A percentile compares a stretch with the other conserved stretches of the same genome.
Conservation (phyloP, 2,888 invertebrate species). For the Drosophila acutilabella region DNA sequence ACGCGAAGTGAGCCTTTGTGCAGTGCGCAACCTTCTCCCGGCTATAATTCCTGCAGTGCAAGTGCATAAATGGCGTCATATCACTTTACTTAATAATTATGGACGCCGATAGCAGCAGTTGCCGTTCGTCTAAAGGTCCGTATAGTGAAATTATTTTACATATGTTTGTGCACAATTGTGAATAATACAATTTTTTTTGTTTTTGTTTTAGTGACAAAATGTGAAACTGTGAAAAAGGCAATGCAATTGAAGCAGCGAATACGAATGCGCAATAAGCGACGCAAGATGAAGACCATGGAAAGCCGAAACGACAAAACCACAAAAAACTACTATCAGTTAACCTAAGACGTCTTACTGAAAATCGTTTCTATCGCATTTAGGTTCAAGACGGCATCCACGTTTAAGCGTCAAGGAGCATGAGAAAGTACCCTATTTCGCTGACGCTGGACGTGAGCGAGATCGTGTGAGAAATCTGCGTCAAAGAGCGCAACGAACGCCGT, state of each 20-base stretch:
- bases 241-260: constrained; percentile 1
- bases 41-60: constrained; percentile 7
- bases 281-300: constrained; percentile 1
- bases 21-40: constrained; percentile 28
- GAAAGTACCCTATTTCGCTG: constrained; percentile 65
- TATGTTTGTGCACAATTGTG: constrained; percentile 23
- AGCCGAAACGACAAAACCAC: not conserved
- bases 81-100: constrained; percentile 24
- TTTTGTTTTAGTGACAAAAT: constrained; percentile 70
- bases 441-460: constrained; percentile 55
- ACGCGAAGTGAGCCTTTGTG: not conserved
- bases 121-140: constrained; percentile 54
- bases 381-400: constrained; percentile 25
- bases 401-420: constrained; percentile 4
- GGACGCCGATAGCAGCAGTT: constrained; percentile 72
- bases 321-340: not conserved
- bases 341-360: constrained; percentile 11
- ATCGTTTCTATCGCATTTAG: constrained; percentile 32
- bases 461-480: constrained; percentile 43
- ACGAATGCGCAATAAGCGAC: constrained; percentile 4
- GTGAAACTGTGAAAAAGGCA: constrained; percentile 55
- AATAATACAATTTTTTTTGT: constrained; percentile 61
- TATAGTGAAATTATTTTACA: constrained; percentile 35
- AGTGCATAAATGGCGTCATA: constrained; percentile 15
- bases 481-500: constrained; percentile 28